These are phyloP conservation scores for Cloeon dipterum DNA, from an alignment of 2,888 invertebrate species.

Conservation along the genomic window DNA sequence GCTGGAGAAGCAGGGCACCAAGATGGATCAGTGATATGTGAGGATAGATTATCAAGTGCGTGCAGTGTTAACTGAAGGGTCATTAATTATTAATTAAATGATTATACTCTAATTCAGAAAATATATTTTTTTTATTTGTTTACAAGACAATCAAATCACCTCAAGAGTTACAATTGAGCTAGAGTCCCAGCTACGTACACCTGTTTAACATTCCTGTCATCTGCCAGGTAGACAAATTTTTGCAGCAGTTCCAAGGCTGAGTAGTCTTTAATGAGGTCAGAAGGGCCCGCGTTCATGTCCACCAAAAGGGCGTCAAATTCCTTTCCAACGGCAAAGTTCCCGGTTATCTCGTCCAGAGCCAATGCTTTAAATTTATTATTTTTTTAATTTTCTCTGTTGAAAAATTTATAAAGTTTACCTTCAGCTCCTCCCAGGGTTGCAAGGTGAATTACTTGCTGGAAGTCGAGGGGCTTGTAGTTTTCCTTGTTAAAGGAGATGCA, in stretches of 20 bases:
- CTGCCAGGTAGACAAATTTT: constrained; percentile 55
- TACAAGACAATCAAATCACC: no score
- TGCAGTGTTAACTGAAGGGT: neutral
- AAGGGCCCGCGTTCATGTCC: constrained; percentile 33
- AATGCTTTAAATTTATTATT: constrained; percentile 31
- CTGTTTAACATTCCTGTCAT: constrained; percentile 54
- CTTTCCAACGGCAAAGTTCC: constrained; percentile 59
- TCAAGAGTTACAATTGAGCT: constrained; percentile 20
- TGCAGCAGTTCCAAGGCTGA: constrained; percentile 37
- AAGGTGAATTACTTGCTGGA: constrained; percentile 55
- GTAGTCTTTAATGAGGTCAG: constrained; percentile 14
- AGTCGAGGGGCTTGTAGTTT: constrained; percentile 30
- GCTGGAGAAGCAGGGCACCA: constrained; percentile 33
- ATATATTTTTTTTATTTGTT: no score
- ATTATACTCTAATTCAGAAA: no score
- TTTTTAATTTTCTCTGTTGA: neutral
- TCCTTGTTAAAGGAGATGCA: constrained; percentile 31
- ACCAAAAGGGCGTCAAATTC: constrained; percentile 70
- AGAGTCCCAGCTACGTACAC: constrained; percentile 51
- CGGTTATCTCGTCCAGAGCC: constrained; percentile 43
- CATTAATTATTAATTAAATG: no score
- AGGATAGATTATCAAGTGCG: no score
- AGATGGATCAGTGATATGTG: constrained; percentile 7
- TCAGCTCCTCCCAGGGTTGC: constrained; percentile 72
- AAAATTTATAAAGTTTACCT: constrained; percentile 21